phyloP scores from a whole-genome alignment of 2,888 invertebrate genomes.

The Acronicta alni region DNA sequence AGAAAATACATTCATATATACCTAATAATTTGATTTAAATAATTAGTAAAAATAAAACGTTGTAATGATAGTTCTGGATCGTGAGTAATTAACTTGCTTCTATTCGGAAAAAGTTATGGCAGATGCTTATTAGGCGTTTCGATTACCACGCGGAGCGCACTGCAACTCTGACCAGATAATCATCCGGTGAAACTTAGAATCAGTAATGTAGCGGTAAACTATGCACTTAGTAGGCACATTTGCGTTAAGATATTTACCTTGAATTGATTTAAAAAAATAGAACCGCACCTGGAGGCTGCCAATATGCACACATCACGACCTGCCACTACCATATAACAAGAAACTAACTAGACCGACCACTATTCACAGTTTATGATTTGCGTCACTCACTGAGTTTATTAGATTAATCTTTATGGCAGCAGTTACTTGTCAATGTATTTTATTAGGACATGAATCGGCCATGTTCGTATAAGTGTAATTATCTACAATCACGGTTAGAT shows the following conservation, averaged over 20 bases:
- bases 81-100: neutral
- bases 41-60: too few species aligned
- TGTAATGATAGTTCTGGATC: neutral
- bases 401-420: slow-evolving; percentile 52
- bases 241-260: slow-evolving; percentile 27
- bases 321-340: slow-evolving; percentile 45
- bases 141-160: slow-evolving; percentile 18
- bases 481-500: slow-evolving; percentile 48
- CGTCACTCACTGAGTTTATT: slow-evolving; percentile 51
- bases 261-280: slow-evolving; percentile 24
- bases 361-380: slow-evolving; percentile 54
- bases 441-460: slow-evolving; percentile 55
- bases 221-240: slow-evolving; percentile 22
- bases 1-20: too few species aligned
- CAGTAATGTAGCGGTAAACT: slow-evolving; percentile 26
- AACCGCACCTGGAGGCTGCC: slow-evolving; percentile 30
- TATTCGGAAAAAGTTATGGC: slow-evolving; percentile 17
- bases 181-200: slow-evolving; percentile 53
- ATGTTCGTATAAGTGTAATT: slow-evolving; percentile 55
- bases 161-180: slow-evolving; percentile 32
- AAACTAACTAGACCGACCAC: slow-evolving; percentile 41
- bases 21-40: too few species aligned
- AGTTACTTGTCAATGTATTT: slow-evolving; percentile 47
- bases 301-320: slow-evolving; percentile 32
- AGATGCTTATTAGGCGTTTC: slow-evolving; percentile 31